Percentiles rank a stretch among this genome's conserved stretches.
phyloP scores from a whole-genome alignment of 2,797 vertebrate genomes.

The Pogoniulus pusillus region DNA sequence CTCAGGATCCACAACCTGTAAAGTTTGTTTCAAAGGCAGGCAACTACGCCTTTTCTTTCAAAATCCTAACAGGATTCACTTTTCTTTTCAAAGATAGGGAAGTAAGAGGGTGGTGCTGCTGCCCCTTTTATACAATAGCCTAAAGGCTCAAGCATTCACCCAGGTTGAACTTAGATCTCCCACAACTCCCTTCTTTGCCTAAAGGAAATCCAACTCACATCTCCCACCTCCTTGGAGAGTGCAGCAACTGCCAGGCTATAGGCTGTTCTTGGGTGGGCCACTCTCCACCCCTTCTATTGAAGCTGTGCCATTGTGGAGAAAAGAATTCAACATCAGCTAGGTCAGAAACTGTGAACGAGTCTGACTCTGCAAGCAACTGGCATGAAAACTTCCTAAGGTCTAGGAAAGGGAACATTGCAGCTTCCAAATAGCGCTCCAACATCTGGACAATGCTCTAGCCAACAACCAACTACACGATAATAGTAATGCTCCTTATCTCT shows the following conservation, averaged over 20 bases:
- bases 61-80: constrained; percentile 67
- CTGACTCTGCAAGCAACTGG: constrained; percentile 24
- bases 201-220: constrained; percentile 64
- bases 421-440: background rate
- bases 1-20: constrained; percentile 60
- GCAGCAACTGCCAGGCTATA: constrained; percentile 58
- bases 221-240: constrained; percentile 62
- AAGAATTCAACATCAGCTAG: constrained; percentile 56
- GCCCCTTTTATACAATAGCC: constrained; percentile 71
- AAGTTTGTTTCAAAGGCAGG: constrained; percentile 64
- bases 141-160: constrained; percentile 63
- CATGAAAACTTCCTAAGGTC: background rate
- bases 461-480: background rate
- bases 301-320: constrained; percentile 58
- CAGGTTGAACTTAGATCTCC: constrained; percentile 64
- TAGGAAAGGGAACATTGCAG: background rate
- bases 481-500: background rate
- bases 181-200: constrained; percentile 65
- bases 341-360: constrained; percentile 7
- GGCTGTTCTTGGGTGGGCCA: constrained; percentile 68
- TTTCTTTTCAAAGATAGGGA: constrained; percentile 68
- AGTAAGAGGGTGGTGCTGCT: constrained; percentile 70
- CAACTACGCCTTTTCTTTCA: constrained; percentile 69
- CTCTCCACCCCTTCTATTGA: constrained; percentile 66
- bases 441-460: background rate